Conservation (phyloP, 2,888 invertebrate species). For the Fragum whitleyi region DNA sequence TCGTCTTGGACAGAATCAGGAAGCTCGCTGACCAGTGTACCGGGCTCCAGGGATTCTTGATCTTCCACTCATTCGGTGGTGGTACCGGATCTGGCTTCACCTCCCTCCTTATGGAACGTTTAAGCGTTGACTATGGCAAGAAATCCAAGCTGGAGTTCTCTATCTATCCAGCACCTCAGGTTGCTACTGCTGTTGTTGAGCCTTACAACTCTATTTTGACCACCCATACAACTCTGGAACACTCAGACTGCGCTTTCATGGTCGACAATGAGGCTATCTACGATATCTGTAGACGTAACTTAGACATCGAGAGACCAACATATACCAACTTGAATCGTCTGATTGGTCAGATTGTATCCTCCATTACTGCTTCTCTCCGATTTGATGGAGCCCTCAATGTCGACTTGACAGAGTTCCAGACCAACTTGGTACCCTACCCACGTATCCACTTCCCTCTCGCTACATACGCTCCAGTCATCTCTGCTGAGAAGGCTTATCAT, state of each 20-base stretch:
- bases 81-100: slow-evolving; percentile 84
- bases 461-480: slow-evolving; percentile 96
- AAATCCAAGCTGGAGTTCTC: slow-evolving; percentile 83
- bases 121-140: slow-evolving; percentile 82
- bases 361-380: slow-evolving; percentile 82
- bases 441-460: slow-evolving; percentile 92
- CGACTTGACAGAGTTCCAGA: slow-evolving; percentile 86
- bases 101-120: slow-evolving; percentile 83
- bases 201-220: slow-evolving; percentile 82
- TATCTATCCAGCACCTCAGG: slow-evolving; percentile 83
- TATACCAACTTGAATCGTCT: slow-evolving; percentile 96
- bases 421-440: slow-evolving; percentile 85
- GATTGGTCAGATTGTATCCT: slow-evolving; percentile 88
- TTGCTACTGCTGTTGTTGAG: slow-evolving; percentile 82
- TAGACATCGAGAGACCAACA: slow-evolving; percentile 93
- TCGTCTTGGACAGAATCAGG: slow-evolving; percentile 85
- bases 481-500: slow-evolving; percentile 95
- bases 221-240: slow-evolving; percentile 82
- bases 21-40: slow-evolving; percentile 85
- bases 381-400: slow-evolving; percentile 86
- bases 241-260: slow-evolving; percentile 89
- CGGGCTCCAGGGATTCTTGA: slow-evolving; percentile 82
- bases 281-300: slow-evolving; percentile 90
- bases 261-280: slow-evolving; percentile 95
- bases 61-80: slow-evolving; percentile 83